Base-by-base conservation (phyloP, 2,888 invertebrate genomes). In the Lithophane semibrunnea region DNA sequence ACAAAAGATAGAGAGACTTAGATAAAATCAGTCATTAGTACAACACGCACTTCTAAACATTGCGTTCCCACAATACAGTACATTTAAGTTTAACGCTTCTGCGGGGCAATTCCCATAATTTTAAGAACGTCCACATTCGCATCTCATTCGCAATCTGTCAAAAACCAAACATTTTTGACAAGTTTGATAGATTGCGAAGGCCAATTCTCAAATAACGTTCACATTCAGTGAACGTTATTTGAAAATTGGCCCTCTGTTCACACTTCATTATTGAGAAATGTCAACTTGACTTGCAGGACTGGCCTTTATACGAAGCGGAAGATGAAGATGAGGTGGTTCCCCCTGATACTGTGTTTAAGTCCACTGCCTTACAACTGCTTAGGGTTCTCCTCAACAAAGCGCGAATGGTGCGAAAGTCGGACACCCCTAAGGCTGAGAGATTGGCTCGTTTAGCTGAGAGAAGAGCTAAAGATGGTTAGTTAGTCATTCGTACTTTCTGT, bases 401-500 rank as follows among this genome's bases (percentile, higher is more conserved):
- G 0, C 92, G 94, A 77, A 68, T 85, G 1, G 73, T 94, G 13
- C 92, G 95, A 49, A 92, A 91, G 61, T 66, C 73, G 0, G 97
- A 97, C 83, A 90, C 95, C 0, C 88, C 93, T 3, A 95, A 95
- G 81, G 95, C 97, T 1, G 95, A 96, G 78, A 92, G 96, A 80
- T 90, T 97, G 10, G 93, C 97, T 3, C 92, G 95, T 1, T 89
- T 97, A 75, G 97, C 97, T 0, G 96, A 97, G 86, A 94, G 97
- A 75, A 92, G 97, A 83, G 97, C 97, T 3, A 92, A 88, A 66
- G 97, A 97, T 90, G 96, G 97, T 97, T 84, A 88, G 79, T 77
- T 2, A 52, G 9, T 56, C 8, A 37, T 37, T 56, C 13, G 7
- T n/a, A n/a, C 12, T 12, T 65, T n/a, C 3, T n/a, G 9, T 49